phyloP scores from a whole-genome alignment of 2,888 invertebrate species.

The Philhelius pedissequus region DNA sequence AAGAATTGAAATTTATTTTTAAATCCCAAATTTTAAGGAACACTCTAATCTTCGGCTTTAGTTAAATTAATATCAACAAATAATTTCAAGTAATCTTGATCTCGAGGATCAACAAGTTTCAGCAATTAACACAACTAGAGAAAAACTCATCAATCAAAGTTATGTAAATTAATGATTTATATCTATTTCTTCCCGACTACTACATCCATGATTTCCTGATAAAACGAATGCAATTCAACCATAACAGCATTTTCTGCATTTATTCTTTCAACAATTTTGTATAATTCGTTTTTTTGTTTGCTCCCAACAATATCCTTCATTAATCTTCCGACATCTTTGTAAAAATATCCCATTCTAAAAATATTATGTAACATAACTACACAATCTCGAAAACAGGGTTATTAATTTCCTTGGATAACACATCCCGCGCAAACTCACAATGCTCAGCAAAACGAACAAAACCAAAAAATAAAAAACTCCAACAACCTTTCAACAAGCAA shows the following conservation, averaged over 20 bases:
- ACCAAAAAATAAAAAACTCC: neutral
- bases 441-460: neutral
- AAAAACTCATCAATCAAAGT: no score
- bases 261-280: neutral
- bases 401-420: slow-evolving; percentile 48
- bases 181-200: no score
- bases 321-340: slow-evolving; percentile 26
- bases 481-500: neutral
- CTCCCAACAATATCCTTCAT: slow-evolving; percentile 53
- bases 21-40: no score
- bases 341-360: slow-evolving; percentile 2
- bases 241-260: neutral
- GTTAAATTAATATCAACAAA: no score
- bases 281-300: no score
- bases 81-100: no score
- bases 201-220: no score
- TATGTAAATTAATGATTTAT: no score
- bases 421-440: slow-evolving; percentile 53
- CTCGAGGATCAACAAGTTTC: no score
- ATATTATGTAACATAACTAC: slow-evolving; percentile 50
- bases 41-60: no score
- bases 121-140: no score
- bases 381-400: slow-evolving; percentile 19
- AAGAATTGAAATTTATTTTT: no score
- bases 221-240: neutral